Evolutionary conservation across 2,888 invertebrate species (phyloP).

Genomic region (Allacma fusca): DNA sequence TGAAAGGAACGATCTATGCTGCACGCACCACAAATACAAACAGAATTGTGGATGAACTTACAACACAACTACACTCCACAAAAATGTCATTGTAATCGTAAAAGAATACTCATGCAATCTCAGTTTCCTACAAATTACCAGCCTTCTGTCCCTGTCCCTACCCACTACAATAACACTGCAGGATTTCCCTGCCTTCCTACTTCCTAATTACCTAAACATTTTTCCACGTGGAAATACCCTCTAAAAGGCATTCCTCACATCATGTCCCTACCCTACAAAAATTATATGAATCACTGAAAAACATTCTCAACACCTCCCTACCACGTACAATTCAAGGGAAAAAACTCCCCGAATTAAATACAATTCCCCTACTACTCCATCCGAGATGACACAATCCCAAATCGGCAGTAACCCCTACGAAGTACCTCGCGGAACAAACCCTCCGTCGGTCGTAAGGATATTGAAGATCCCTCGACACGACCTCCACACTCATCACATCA

Average conservation of each 20-base stretch:
- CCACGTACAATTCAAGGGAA: too few species aligned
- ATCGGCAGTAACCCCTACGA: neutral
- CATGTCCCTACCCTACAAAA: too few species aligned
- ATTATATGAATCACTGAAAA: too few species aligned
- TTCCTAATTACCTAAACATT: too few species aligned
- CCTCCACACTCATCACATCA: neutral
- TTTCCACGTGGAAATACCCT: too few species aligned
- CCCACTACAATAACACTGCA: too few species aligned
- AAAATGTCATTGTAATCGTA: neutral
- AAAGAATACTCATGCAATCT: neutral
- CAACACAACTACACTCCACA: neutral
- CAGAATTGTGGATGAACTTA: slow-evolving; percentile 9
- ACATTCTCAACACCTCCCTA: too few species aligned
- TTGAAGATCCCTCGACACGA: neutral
- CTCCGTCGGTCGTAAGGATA: neutral
- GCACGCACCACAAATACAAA: slow-evolving; percentile 8
- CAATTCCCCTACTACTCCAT: neutral
- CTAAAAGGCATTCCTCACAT: too few species aligned
- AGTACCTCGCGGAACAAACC: too few species aligned
- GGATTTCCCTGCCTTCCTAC: too few species aligned
- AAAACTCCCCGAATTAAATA: neutral
- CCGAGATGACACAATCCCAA: neutral
- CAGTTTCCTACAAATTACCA: neutral
- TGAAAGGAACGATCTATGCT: slow-evolving; percentile 9
- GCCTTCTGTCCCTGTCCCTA: neutral